Evolutionary conservation across 1,140 invertebrate species (phyloP), one percentile per base, ranked within the genome.

Genomic region (Amyelois transitella): DNA sequence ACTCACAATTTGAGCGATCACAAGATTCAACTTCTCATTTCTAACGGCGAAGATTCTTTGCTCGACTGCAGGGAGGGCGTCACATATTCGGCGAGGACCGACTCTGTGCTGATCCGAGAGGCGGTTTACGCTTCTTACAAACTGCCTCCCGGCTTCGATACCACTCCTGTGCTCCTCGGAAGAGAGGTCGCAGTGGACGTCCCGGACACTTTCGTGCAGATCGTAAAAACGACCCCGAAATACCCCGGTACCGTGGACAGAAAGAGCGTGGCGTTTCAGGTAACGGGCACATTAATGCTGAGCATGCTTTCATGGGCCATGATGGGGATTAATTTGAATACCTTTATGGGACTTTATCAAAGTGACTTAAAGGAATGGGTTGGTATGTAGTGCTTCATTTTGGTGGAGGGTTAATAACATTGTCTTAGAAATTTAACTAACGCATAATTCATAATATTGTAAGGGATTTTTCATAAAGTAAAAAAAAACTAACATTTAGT

Each of bases 171-270:
- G 54, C 71, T 90, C 45, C 86, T 89, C 38, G 92, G 92, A 53
- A 89, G 93, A 53, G 93, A 94, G 69, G 90, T 94, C 64, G 93
- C 94, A 6, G 93, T 94, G 18, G 94, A 94, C 72, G 93, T 94
- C 56, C 94, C 94, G 0, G 91, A 94, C 44, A 92, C 92, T 66
- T 94, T 94, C 72, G 90, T 94, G n/a, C 93, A 92, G 65, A 91
- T 93, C 18, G 90, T 92, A 64, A 94, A 94, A 88, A 90, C 91
- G 17, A 91, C 94, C 18, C 93, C 94, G n/a, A 92, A 93, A 60
- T 94, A 94, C 80, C 93, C 93, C n/a, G 91, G 92, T 64, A 81
- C 77, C 64, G 74, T 80, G 76, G 87, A 88, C 79, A 86, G 81
- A 83, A 83, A 85, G 76, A 83, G 75, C 75, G 71, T 81, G 50